Conservation (phyloP, 2,797 vertebrate genomes). For the Geotrypetes seraphini region DNA sequence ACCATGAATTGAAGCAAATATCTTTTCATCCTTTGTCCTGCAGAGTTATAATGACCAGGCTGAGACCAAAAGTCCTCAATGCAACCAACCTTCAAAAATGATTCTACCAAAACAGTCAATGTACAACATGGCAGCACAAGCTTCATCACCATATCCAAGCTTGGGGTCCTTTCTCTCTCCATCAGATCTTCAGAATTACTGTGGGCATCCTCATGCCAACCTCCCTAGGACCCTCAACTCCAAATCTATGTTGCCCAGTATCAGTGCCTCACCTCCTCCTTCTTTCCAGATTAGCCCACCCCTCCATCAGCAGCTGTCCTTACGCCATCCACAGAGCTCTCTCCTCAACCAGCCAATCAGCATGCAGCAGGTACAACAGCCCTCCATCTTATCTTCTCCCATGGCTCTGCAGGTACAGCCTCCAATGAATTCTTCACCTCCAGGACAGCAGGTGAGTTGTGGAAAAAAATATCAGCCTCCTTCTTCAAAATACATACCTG, state of each 20-base stretch:
- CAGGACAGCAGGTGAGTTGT: constrained; percentile 83
- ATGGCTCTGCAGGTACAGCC: constrained; percentile 92
- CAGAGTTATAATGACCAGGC: constrained; percentile 86
- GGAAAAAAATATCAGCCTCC: too few relatives aligned
- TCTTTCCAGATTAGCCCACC: constrained; percentile 92
- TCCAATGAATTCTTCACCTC: constrained; percentile 78
- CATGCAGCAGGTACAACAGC: constrained; percentile 91
- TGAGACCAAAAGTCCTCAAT: constrained; percentile 80
- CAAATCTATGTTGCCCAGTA: constrained; percentile 86
- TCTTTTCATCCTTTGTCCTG: constrained; percentile 2
- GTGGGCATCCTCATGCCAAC: constrained; percentile 68
- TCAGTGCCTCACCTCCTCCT: constrained; percentile 86
- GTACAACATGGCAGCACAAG: constrained; percentile 82
- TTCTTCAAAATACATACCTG: too few relatives aligned
- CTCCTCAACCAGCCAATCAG: constrained; percentile 88
- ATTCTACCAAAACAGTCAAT: constrained; percentile 83
- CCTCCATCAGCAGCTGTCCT: constrained; percentile 86
- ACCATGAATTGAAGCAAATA: accelerated
- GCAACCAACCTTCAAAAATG: constrained; percentile 80
- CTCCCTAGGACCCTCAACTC: constrained; percentile 75
- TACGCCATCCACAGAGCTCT: constrained; percentile 78
- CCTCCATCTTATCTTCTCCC: constrained; percentile 88
- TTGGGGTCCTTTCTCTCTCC: constrained; percentile 83
- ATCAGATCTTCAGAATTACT: constrained; percentile 86
- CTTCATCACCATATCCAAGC: constrained; percentile 80